A percentile compares a stretch with the other conserved stretches of the same genome.
phyloP scores from a whole-genome alignment of 2,888 invertebrate species.

The Ypsolopha scabrella region DNA sequence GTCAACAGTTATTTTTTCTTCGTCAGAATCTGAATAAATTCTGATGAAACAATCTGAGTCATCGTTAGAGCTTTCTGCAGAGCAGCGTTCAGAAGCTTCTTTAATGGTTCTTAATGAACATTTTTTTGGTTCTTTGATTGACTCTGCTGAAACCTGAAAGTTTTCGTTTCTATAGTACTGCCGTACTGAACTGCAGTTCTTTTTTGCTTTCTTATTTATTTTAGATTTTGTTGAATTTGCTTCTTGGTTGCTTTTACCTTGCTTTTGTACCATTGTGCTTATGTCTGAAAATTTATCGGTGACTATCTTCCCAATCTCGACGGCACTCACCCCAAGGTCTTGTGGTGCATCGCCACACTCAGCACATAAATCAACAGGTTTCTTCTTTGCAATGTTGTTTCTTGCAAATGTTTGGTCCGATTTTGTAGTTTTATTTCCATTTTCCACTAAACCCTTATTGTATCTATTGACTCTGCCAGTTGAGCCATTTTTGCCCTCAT shows the following conservation, averaged over 20 bases:
- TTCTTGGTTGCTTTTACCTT: neutral
- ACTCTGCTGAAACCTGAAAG: conserved; percentile 15
- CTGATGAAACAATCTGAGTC: conserved; percentile 16
- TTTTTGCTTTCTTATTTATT: conserved; percentile 3
- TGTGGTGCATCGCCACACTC: conserved; percentile 33
- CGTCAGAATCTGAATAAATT: conserved; percentile 33
- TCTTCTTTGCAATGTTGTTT: conserved; percentile 8
- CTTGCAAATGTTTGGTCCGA: conserved; percentile 30
- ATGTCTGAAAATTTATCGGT: neutral
- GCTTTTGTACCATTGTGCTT: neutral
- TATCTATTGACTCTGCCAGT: conserved; percentile 20
- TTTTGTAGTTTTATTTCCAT: conserved; percentile 36
- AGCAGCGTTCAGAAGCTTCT: too few species aligned
- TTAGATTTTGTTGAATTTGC: conserved; percentile 1
- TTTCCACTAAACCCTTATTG: conserved; percentile 9
- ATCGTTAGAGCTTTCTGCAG: too few species aligned
- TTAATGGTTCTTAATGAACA: too few species aligned
- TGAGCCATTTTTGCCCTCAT: conserved; percentile 32
- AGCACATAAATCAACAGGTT: conserved; percentile 16
- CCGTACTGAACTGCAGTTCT: conserved; percentile 15
- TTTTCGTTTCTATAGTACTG: conserved; percentile 53
- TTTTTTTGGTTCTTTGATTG: too few species aligned
- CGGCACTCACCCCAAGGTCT: too few species aligned
- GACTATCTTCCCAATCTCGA: neutral
- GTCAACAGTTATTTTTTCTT: conserved; percentile 24